Base-by-base conservation (phyloP, 1,140 invertebrate species). In the Caenorhabditis elegans region DNA sequence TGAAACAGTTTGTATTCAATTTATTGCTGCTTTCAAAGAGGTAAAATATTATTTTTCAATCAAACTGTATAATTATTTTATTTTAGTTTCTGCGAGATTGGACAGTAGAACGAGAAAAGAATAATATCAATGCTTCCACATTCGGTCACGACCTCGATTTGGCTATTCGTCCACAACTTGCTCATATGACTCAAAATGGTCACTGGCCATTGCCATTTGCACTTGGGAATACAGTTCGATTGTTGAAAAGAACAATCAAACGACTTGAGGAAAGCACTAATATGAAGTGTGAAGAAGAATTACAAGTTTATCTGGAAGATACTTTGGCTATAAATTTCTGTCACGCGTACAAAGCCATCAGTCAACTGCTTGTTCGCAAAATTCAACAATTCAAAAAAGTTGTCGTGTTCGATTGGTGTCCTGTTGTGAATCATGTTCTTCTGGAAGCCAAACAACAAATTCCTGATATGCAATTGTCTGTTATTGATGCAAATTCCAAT, bases 141-240 rank as follows among this genome's bases (percentile, higher is more conserved):
- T 70, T 19, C 39, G 70, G 51, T 17, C 36, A 43, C n/a, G 65
- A 81, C 6, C 28, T 81, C 31, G 60, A 76, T n/a, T 8, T 47
- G 0, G 60, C 80, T 11, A 43, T 81, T 3, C 39, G 43, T 17
- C 28, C 47, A 6, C 65, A 81, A 48, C n/a, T 81, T 3, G 47
- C 46, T 15, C 46, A 76, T 22, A 10, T 81, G 8, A 75, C 70
- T 4, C 31, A 76, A 31, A 48, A 76, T 47, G 75, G 80, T 51
- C 43, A 76, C 28, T 81, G 60, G 60, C 65, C 80, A 22, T 70
- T 81, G 11, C 80, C 80, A 22, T 75, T 47, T 34, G 80, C 60
- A 11, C 75, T 81, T 39, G 80, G 80, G 1, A 81, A 81, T 22
- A 81, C 60, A 34, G 80, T 81, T 13, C 19, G 70, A 36, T 31